A percentile compares a stretch with the other conserved stretches of the same genome.
Conservation (phyloP, 2,888 invertebrate species). For the Eledona agricola region DNA sequence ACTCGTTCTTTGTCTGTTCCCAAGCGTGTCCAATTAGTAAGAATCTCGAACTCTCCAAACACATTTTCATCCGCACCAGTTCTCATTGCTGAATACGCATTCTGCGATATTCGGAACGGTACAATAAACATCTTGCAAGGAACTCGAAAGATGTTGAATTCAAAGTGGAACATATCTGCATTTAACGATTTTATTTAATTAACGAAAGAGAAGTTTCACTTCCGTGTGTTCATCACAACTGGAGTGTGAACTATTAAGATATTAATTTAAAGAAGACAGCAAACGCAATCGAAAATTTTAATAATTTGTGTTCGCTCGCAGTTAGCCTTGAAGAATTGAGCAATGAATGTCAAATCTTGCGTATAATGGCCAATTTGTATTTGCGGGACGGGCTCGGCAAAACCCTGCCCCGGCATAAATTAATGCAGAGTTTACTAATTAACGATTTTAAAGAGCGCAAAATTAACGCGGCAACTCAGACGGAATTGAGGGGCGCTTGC, state of each 20-base stretch:
- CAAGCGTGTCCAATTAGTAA: slow-evolving; percentile 24
- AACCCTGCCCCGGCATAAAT: slow-evolving; percentile 46
- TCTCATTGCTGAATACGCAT: slow-evolving; percentile 3
- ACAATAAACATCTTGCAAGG: too few species aligned
- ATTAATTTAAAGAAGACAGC: too few species aligned
- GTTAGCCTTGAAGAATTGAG: slow-evolving; percentile 16
- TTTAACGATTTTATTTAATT: slow-evolving; percentile 33
- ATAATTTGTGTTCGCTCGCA: too few species aligned
- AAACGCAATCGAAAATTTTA: slow-evolving; percentile 25
- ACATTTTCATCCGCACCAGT: slow-evolving; percentile 5
- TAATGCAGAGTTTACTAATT: slow-evolving; percentile 46
- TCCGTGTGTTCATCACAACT: slow-evolving; percentile 42
- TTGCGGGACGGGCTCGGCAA: slow-evolving; percentile 41
- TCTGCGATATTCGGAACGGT: too few species aligned
- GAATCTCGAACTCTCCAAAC: slow-evolving; percentile 7
- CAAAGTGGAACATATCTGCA: slow-evolving; percentile 11
- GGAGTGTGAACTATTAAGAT: slow-evolving; percentile 48
- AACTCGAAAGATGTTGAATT: too few species aligned
- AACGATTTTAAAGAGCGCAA: slow-evolving; percentile 6
- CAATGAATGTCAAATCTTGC: slow-evolving; percentile 12
- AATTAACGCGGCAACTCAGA: slow-evolving; percentile 12
- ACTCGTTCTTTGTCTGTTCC: slow-evolving; percentile 6
- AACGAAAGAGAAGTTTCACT: slow-evolving; percentile 34
- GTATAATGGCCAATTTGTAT: slow-evolving; percentile 24
- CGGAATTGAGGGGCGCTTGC: slow-evolving; percentile 2